Percentiles rank a stretch among this genome's conserved stretches.
Conservation (phyloP, 1,140 invertebrate genomes). For the Goniozus legneri region DNA sequence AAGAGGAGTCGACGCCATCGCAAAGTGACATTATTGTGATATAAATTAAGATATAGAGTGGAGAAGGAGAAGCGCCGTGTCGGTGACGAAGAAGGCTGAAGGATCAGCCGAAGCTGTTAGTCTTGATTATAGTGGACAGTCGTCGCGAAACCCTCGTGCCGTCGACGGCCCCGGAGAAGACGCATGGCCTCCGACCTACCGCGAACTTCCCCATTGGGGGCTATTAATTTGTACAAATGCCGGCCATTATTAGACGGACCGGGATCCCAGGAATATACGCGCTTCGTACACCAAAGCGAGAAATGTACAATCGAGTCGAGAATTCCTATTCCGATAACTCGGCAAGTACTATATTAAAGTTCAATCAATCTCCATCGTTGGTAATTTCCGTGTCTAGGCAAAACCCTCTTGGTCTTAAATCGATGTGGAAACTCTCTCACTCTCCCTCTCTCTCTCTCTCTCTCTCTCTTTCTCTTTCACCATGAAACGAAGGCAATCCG, state of each 20-base stretch:
- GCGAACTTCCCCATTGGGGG: conserved; percentile 19
- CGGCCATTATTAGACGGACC: conserved; percentile 27
- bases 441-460: no score
- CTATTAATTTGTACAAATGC: conserved; percentile 39
- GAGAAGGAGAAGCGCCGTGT: conserved; percentile 20
- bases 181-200: conserved; percentile 30
- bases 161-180: conserved; percentile 30
- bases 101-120: conserved; percentile 51
- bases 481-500: conserved; percentile 21
- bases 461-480: no score
- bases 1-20: conserved; percentile 20
- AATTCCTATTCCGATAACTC: conserved; percentile 16
- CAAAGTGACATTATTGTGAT: conserved; percentile 51
- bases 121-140: conserved; percentile 51
- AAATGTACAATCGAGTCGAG: no score
- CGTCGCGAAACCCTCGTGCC: conserved; percentile 30
- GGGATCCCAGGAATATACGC: no score
- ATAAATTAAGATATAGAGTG: conserved; percentile 52
- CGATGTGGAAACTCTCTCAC: no score
- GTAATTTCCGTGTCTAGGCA: conserved; percentile 25
- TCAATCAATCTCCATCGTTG: conserved; percentile 36
- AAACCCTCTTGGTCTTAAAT: conserved; percentile 24
- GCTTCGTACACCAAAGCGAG: no score
- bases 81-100: conserved; percentile 45
- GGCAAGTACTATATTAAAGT: conserved; percentile 36